These are phyloP conservation scores for Nannospalax galili DNA, from an alignment of 2,113 vertebrate genomes.

Conservation along the genomic window DNA sequence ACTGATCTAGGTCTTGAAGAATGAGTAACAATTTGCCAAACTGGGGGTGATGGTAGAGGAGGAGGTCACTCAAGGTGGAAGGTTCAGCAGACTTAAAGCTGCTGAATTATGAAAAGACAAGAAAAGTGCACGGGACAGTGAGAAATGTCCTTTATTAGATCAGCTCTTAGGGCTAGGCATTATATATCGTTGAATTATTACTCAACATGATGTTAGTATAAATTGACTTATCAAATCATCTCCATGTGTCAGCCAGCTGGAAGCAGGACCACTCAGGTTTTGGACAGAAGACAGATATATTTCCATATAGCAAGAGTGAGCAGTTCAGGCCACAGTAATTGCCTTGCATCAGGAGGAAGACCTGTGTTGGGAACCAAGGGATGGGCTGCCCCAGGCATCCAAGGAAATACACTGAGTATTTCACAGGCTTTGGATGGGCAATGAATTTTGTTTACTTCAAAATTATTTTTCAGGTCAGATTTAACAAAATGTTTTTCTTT, in stretches of 20 bases:
- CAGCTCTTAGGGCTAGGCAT: background rate
- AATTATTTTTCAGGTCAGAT: conserved; percentile 51
- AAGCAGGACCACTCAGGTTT: background rate
- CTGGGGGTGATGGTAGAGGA: background rate
- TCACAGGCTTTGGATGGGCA: background rate
- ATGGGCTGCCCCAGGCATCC: background rate
- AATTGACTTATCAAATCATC: conserved; percentile 57
- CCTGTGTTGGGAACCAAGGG: background rate
- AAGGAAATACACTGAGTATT: conserved; percentile 42
- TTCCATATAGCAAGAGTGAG: conserved; percentile 12
- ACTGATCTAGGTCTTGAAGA: background rate
- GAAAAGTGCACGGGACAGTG: background rate
- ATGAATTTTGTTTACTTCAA: conserved; percentile 56
- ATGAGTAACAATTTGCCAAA: background rate
- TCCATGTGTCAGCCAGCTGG: conserved; percentile 33
- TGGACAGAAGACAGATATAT: conserved; percentile 21
- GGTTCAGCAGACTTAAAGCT: conserved; percentile 18
- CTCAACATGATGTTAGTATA: conserved; percentile 34
- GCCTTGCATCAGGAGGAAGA: conserved; percentile 18
- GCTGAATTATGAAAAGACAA: background rate
- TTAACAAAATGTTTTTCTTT: conserved; percentile 37
- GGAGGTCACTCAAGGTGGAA: conserved; percentile 3
- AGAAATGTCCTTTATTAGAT: conserved; percentile 46
- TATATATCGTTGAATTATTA: conserved; percentile 18
- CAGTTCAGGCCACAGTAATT: conserved; percentile 14